Percentiles rank a stretch among this genome's conserved stretches.
Conservation (phyloP, 2,113 vertebrate genomes). For the Ibidorhyncha struthersii region DNA sequence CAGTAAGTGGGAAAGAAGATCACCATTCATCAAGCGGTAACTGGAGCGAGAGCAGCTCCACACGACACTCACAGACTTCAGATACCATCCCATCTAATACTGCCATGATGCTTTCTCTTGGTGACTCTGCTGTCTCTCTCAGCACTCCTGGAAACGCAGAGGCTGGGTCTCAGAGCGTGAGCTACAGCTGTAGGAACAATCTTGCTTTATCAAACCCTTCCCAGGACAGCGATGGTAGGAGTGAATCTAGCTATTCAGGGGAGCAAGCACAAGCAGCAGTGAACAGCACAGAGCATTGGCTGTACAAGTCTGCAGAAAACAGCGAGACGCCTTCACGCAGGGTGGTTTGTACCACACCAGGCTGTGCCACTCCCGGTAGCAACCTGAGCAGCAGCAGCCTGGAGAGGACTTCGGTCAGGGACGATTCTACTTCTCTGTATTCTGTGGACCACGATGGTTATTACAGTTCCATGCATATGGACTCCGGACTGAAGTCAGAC, state of each 20-base stretch:
- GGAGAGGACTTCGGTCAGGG: constrained; percentile 81
- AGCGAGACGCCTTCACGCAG: constrained; percentile 72
- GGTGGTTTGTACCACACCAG: constrained; percentile 72
- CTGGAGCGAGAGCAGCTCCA: constrained; percentile 70
- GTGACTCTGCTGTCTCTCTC: constrained; percentile 72
- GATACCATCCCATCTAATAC: constrained; percentile 55
- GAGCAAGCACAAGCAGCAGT: constrained; percentile 71
- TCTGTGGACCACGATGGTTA: constrained; percentile 88
- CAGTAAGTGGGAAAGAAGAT: constrained; percentile 56
- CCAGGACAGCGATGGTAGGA: constrained; percentile 70
- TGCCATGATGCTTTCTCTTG: constrained; percentile 67
- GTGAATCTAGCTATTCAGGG: constrained; percentile 81
- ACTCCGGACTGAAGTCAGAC: constrained; percentile 78
- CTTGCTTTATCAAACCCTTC: constrained; percentile 41
- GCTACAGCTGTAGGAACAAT: constrained; percentile 48
- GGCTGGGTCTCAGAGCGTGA: constrained; percentile 69
- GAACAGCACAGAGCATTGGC: constrained; percentile 79
- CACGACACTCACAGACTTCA: constrained; percentile 59
- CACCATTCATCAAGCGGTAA: constrained; percentile 53
- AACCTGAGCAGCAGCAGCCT: constrained; percentile 86
- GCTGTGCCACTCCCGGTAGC: constrained; percentile 83
- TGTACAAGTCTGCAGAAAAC: constrained; percentile 77
- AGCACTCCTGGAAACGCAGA: constrained; percentile 63
- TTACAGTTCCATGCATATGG: constrained; percentile 81
- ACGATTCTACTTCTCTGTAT: constrained; percentile 84